Base-by-base conservation (phyloP, 2,888 invertebrate species). In the Tholera decimalis region DNA sequence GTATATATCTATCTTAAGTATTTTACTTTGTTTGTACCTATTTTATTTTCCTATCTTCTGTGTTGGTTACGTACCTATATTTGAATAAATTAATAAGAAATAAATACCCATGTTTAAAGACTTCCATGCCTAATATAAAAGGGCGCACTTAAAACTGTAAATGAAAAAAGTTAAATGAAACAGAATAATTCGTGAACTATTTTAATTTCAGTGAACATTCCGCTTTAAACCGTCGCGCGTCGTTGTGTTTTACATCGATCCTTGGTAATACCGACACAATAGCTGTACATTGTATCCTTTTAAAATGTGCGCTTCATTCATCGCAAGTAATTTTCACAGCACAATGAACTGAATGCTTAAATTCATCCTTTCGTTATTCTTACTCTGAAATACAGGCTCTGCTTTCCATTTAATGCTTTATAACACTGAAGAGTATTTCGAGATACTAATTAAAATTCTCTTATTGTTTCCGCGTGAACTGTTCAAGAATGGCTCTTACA, bases 121-220 rank as follows among this genome's bases (percentile, higher is more conserved):
- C 15, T 24, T 26, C 54, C 28, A 22, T 18, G 9, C 9, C 30
- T 49, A 8, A 59, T 49, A 53, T 37, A 13, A 13, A 43, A 20
- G 22, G 43, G 20, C 28, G 8, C 35, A 18, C 24, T 46, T 33
- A 22, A 57, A 51, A 51, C 35, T 22, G 35, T 24, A 53, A 50
- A 47, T 35, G 22, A 20, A 13, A 55, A 68, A 62, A 76, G 55
- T 47, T 46, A 56, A 63, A 76, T 63, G 43, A 49, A 56, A 56
- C 9, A 35, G 49, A 46, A 59, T 44, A 47, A 53, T 69, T 68
- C 60, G 56, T 18, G n/a, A 61, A 72, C 55, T 50, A 56, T 66
- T 75, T 56, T 54, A n/a, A 72, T 49, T 58, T 56, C 22, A 33
- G 47, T n/a, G 39, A 47, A 51, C 33, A 24, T 35, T 56, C 5